These are phyloP conservation scores for honey bee (Apis mellifera) DNA, from an alignment of 1,140 invertebrate genomes.

Conservation along the genomic window DNA sequence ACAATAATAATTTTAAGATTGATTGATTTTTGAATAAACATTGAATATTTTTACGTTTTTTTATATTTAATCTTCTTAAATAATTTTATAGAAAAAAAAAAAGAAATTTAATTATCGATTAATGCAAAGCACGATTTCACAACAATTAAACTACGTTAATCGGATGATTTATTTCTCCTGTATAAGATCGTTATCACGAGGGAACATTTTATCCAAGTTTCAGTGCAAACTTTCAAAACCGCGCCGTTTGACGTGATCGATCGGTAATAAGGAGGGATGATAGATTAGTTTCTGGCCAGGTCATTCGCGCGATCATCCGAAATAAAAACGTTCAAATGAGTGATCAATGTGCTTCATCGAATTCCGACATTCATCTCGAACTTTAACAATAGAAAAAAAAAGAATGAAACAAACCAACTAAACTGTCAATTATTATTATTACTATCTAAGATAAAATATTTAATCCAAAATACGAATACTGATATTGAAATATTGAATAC, in stretches of 20 bases:
- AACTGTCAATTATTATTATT: no score
- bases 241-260: slow-evolving; percentile 18
- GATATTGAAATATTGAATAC: no score
- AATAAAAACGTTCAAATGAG: slow-evolving; percentile 22
- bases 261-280: slow-evolving; percentile 3
- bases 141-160: slow-evolving; percentile 7
- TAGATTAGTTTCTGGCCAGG: slow-evolving; percentile 2
- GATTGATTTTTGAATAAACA: no score
- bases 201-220: not conserved
- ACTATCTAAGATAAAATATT: no score
- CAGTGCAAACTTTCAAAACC: slow-evolving; percentile 16
- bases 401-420: no score
- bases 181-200: not conserved
- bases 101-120: not conserved
- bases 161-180: slow-evolving; percentile 2
- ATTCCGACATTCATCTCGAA: not conserved
- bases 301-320: slow-evolving; percentile 22
- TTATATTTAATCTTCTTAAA: no score
- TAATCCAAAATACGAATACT: no score
- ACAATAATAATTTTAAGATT: no score
- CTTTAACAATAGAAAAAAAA: no score
- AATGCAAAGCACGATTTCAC: not conserved
- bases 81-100: not conserved
- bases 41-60: no score
- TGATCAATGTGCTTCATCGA: slow-evolving; percentile 27